A percentile compares a stretch with the other conserved stretches of the same genome.
Evolutionary conservation across 2,888 invertebrate species (phyloP).

Genomic region (Zhuqinia jingwanae): DNA sequence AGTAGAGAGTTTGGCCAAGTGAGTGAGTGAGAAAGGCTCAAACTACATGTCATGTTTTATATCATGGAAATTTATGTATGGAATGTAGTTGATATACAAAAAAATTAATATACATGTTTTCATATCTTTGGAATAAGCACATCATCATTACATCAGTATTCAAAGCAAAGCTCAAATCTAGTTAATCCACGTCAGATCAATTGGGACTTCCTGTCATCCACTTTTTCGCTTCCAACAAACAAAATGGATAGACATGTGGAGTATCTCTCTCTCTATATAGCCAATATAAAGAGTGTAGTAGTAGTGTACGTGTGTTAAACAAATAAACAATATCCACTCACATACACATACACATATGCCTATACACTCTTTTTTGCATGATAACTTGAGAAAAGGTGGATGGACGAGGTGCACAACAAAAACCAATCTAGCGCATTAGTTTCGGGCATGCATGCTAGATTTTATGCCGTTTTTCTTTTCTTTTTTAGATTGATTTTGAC

Average conservation of each 20-base stretch:
- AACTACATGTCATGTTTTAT: constrained; percentile 44
- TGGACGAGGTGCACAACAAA: too few relatives aligned
- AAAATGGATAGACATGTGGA: not conserved
- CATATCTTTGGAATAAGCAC: too few relatives aligned
- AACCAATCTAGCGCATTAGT: too few relatives aligned
- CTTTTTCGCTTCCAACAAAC: not conserved
- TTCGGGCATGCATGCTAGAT: too few relatives aligned
- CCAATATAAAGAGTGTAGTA: not conserved
- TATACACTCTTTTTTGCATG: too few relatives aligned
- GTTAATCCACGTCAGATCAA: constrained; percentile 58
- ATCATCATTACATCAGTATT: constrained; percentile 54
- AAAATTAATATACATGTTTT: too few relatives aligned
- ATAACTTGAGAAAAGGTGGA: too few relatives aligned
- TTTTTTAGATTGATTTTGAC: not conserved
- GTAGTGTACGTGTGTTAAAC: constrained; percentile 1
- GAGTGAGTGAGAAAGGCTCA: not conserved
- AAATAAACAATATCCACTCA: not conserved
- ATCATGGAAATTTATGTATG: constrained; percentile 34
- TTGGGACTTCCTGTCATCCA: constrained; percentile 52
- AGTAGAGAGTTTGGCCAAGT: too few relatives aligned
- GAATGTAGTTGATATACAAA: too few relatives aligned
- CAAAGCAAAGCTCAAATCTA: constrained; percentile 46
- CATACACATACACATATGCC: too few relatives aligned
- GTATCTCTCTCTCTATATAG: too few relatives aligned
- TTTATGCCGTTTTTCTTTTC: not conserved